These are phyloP conservation scores for Chloroceryle aenea DNA, from an alignment of 2,113 vertebrate genomes.

Conservation along the genomic window DNA sequence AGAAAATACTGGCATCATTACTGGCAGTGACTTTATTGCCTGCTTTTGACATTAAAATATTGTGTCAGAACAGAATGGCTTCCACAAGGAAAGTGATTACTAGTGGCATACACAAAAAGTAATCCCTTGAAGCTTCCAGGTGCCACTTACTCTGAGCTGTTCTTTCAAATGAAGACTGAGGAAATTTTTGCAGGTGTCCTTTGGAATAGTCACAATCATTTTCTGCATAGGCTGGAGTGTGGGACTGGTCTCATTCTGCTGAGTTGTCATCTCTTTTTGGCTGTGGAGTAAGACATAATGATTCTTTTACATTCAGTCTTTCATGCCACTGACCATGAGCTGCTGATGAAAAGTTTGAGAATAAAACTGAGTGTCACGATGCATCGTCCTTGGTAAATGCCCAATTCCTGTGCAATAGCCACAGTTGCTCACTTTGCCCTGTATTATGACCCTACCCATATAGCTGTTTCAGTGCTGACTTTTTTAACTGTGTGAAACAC, in stretches of 20 bases:
- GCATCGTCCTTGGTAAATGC: background rate
- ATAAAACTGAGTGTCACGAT: background rate
- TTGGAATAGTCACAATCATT: background rate
- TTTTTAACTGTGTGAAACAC: background rate
- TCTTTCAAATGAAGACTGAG: background rate
- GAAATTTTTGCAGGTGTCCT: background rate
- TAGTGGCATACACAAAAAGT: background rate
- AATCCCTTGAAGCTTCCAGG: background rate
- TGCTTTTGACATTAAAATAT: background rate
- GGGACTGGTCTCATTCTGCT: background rate
- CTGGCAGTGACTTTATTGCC: background rate
- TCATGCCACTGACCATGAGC: background rate
- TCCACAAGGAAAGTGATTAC: background rate
- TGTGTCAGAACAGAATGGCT: fast-evolving
- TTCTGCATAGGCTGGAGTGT: background rate
- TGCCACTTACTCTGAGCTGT: background rate
- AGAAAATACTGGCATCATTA: background rate
- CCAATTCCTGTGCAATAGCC: background rate
- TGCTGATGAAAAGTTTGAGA: background rate
- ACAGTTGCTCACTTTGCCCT: background rate
- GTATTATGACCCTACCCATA: background rate
- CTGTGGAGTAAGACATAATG: fast-evolving
- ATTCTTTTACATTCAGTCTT: background rate
- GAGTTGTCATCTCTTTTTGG: background rate
- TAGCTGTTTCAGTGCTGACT: background rate